Conservation (phyloP, 2,888 invertebrate species). For the Melitaea athalia region DNA sequence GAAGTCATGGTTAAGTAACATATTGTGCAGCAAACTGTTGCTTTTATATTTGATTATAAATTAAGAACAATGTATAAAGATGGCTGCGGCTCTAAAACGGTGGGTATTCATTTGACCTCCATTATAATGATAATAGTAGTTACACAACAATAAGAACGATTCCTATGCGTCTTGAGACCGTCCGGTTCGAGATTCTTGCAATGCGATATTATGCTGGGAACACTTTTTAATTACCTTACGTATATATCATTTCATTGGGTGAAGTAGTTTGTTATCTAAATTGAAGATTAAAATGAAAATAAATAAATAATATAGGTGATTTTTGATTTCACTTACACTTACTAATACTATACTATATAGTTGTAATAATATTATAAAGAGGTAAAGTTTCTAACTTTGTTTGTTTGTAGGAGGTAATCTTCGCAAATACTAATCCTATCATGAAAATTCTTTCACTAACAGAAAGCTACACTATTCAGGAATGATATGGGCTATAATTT, state of each 20-base stretch:
- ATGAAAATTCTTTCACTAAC: too few relatives aligned
- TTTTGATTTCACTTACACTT: too few relatives aligned
- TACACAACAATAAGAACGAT: conserved; percentile 64
- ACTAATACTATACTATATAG: too few relatives aligned
- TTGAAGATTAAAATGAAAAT: not conserved
- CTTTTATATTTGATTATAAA: conserved; percentile 24
- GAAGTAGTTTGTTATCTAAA: not conserved
- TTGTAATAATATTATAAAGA: too few relatives aligned
- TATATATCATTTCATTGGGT: not conserved
- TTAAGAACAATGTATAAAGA: conserved; percentile 27
- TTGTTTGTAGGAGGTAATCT: too few relatives aligned
- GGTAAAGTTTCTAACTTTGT: too few relatives aligned
- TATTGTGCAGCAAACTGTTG: conserved; percentile 9
- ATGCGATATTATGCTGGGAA: not conserved
- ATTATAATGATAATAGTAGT: conserved; percentile 61
- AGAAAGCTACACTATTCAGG: too few relatives aligned
- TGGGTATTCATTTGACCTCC: conserved; percentile 67
- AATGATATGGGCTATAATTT: too few relatives aligned
- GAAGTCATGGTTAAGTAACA: conserved; percentile 20
- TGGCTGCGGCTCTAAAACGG: conserved; percentile 39
- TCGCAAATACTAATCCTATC: too few relatives aligned
- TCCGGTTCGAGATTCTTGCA: conserved; percentile 38
- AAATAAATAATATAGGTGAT: too few relatives aligned
- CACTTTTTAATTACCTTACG: conserved; percentile 9
- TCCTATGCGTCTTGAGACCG: conserved; percentile 55